These are phyloP conservation scores for Enhydra lutris DNA, from an alignment of 2,113 vertebrate species.

Conservation along the genomic window DNA sequence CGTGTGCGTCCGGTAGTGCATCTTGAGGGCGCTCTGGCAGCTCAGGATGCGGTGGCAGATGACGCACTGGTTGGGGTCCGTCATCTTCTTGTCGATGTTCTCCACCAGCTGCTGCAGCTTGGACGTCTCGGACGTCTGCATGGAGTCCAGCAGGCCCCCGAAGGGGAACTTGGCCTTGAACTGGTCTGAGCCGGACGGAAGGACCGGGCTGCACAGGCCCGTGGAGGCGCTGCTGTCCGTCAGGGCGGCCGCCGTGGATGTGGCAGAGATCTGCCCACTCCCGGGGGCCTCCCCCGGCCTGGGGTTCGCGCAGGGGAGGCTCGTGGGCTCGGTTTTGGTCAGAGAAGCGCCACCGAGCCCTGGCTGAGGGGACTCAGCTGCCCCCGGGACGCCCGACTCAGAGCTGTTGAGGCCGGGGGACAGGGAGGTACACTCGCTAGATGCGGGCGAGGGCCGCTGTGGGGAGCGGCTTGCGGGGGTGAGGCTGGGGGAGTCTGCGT, in stretches of 20 bases:
- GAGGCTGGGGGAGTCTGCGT: conserved; percentile 92
- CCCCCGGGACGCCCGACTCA: conserved; percentile 82
- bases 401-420: conserved; percentile 91
- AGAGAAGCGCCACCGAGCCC: conserved; percentile 82
- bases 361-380: conserved; percentile 89
- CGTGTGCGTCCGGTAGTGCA: conserved; percentile 99
- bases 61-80: conserved; percentile 98
- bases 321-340: conserved; percentile 89
- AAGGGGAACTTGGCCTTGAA: conserved; percentile 99
- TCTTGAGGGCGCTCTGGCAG: conserved; percentile 99
- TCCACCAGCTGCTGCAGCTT: conserved; percentile 98
- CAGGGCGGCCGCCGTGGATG: conserved; percentile 76
- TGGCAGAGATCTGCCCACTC: conserved; percentile 85
- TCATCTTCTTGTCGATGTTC: conserved; percentile 99
- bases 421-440: conserved; percentile 95
- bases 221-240: conserved; percentile 83
- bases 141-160: conserved; percentile 97
- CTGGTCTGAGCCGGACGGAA: conserved; percentile 92
- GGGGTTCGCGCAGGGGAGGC: conserved; percentile 83
- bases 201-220: conserved; percentile 88
- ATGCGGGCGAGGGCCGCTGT: conserved; percentile 94
- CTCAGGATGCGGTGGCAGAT: conserved; percentile 99
- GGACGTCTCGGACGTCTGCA: conserved; percentile 99
- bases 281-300: conserved; percentile 85
- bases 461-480: conserved; percentile 95